Percentiles rank a stretch among this genome's conserved stretches.
phyloP scores from a whole-genome alignment of 1,140 invertebrate species.

The Adoxophyes honmai region DNA sequence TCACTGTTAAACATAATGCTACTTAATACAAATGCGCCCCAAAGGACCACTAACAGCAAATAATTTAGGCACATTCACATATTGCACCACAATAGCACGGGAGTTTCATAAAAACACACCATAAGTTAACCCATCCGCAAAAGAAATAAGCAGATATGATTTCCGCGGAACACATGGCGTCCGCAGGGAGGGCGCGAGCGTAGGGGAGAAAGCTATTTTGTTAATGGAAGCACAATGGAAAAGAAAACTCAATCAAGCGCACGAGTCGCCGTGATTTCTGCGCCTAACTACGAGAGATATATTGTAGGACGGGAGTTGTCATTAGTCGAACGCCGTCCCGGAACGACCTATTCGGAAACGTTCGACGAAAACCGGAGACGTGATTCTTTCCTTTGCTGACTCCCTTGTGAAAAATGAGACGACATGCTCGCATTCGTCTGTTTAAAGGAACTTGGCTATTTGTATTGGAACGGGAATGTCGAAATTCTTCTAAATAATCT shows the following conservation, averaged over 20 bases:
- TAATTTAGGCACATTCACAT: not conserved
- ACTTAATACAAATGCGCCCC: not conserved
- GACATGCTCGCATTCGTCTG: too few species aligned
- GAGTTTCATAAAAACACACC: slow-evolving; percentile 10
- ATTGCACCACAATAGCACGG: not conserved
- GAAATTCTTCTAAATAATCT: slow-evolving; percentile 54
- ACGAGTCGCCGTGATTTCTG: slow-evolving; percentile 67
- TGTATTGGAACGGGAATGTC: too few species aligned
- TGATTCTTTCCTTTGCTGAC: slow-evolving; percentile 1
- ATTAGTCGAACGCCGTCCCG: slow-evolving; percentile 50
- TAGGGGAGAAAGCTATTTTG: slow-evolving; percentile 65
- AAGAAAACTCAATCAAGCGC: slow-evolving; percentile 73
- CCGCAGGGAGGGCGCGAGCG: slow-evolving; percentile 28
- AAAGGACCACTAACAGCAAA: not conserved
- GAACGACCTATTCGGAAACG: slow-evolving; percentile 6
- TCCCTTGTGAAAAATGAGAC: not conserved
- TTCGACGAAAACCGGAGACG: not conserved
- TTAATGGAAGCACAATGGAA: slow-evolving; percentile 70
- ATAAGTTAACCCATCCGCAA: slow-evolving; percentile 13
- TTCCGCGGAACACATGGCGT: slow-evolving; percentile 59
- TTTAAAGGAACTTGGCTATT: not conserved
- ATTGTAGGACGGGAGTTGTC: slow-evolving; percentile 53
- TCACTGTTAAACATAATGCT: too few species aligned
- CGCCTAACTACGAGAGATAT: slow-evolving; percentile 68
- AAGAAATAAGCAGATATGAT: slow-evolving; percentile 64